Base-by-base conservation (phyloP, 2,888 invertebrate species). In the Penaeus monodon region DNA sequence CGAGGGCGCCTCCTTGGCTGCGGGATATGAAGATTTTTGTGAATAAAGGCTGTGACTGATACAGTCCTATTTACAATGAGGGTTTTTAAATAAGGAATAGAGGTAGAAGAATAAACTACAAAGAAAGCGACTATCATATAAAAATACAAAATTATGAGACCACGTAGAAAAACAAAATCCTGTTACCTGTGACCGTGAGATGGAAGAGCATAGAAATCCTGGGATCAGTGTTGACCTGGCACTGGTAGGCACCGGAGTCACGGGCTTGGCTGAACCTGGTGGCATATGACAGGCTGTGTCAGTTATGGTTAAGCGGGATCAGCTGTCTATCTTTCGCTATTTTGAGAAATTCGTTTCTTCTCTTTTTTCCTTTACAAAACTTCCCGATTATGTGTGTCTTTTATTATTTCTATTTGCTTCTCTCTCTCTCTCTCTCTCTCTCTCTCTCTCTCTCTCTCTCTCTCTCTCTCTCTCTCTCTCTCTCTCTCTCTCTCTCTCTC, bases 211-310 rank as follows among this genome's bases (percentile, higher is more conserved):
- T 89, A 65, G 88, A 85, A 27, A 89, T 88, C 57, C 79, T 68
- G 17, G 89, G 89, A 63, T 89, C 89, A 10, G 89, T 88, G 88
- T 89, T 89, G 22, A 89, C 89, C 65, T 89, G 89, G 64, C 89
- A 89, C 65, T 89, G 84, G 68, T 89, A 89, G 66, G 83, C 79
- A 10, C 89, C 89, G 2, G 86, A 84, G 80, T 89, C 89, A 44
- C 89, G 33, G 57, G 77, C 81, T 57, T 89, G 89, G 63, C 89
- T 89, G 80, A 85, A 89, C 80, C 89, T 89, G 85, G 7, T 57
- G 64, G n/a, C 27, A 66, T 33, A 57, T 57, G 57, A 14, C 57
- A 57, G 57, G 14, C 57, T 17, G 14, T 57, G 57, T 57, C 57
- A 57, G 57, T 57, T 14, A 17, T 2, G 57, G 57, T 57, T 57